phyloP scores from a whole-genome alignment of 1,140 invertebrate species.

The Tachypleus tridentatus region DNA sequence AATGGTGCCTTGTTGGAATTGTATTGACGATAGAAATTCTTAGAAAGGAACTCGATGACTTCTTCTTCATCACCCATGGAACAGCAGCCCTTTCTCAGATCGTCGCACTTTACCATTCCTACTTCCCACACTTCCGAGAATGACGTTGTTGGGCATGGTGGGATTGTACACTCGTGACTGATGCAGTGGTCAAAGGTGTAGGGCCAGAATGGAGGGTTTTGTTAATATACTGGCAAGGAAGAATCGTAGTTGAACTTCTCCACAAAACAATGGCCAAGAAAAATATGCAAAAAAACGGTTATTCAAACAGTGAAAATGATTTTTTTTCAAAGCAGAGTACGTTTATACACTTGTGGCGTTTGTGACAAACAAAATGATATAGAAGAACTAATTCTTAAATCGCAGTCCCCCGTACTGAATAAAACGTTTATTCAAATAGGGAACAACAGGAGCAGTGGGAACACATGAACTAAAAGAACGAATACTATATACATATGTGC shows the following conservation, averaged over 20 bases:
- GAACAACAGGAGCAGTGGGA: too few species aligned
- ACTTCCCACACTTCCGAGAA: conserved; percentile 48
- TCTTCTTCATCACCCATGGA: conserved; percentile 89
- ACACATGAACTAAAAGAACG: too few species aligned
- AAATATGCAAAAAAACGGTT: too few species aligned
- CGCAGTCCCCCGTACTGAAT: too few species aligned
- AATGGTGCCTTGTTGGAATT: conserved; percentile 85
- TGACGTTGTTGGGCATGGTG: conserved; percentile 72
- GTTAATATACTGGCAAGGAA: conserved; percentile 83
- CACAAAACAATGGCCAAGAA: too few species aligned
- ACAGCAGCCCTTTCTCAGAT: conserved; percentile 57
- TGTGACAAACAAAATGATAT: too few species aligned
- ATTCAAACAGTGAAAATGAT: too few species aligned
- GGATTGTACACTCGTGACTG: conserved; percentile 90
- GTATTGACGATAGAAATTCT: conserved; percentile 88
- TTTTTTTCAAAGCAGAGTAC: neutral
- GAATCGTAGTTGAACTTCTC: conserved; percentile 88
- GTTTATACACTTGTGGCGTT: neutral
- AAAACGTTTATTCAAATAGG: too few species aligned
- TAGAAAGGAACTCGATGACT: conserved; percentile 86
- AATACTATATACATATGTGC: too few species aligned
- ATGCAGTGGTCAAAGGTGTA: conserved; percentile 83
- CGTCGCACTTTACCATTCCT: conserved; percentile 75
- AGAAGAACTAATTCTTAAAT: too few species aligned
- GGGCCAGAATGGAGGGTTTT: conserved; percentile 79